phyloP scores from a whole-genome alignment of 64 coral and sea anemone genomes.

The Stichodactyla mertensii region DNA sequence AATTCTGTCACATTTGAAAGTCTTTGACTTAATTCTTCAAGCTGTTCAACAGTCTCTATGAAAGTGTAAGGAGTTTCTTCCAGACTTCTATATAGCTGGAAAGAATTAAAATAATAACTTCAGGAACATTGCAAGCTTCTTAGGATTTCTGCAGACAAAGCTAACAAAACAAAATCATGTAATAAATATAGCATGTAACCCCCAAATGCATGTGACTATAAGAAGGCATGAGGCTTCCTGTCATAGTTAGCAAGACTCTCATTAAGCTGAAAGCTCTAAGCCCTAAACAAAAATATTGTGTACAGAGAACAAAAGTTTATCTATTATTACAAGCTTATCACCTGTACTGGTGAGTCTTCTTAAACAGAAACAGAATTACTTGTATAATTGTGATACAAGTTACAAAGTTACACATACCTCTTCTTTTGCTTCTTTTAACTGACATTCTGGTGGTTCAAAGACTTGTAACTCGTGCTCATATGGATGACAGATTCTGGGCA shows the following conservation, averaged over 20 bases:
- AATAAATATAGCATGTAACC: too few species aligned
- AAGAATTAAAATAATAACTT: background rate
- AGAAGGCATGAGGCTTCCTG: too few species aligned
- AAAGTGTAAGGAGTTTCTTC: constrained; percentile 76
- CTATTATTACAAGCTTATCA: too few species aligned
- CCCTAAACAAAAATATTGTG: too few species aligned
- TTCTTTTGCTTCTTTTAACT: constrained; percentile 57
- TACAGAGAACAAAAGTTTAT: too few species aligned
- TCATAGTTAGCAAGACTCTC: too few species aligned
- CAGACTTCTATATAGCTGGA: constrained; percentile 64
- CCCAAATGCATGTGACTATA: too few species aligned
- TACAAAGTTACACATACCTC: constrained; percentile 27
- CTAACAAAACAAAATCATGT: background rate
- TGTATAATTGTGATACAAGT: too few species aligned
- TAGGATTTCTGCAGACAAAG: background rate
- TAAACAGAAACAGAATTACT: too few species aligned
- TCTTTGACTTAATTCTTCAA: constrained; percentile 44
- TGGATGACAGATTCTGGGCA: constrained; percentile 58
- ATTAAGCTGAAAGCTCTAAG: too few species aligned
- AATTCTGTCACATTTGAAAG: constrained; percentile 63
- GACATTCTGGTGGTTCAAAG: constrained; percentile 66
- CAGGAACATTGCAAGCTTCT: background rate
- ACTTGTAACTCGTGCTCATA: constrained; percentile 85
- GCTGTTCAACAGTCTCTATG: constrained; percentile 70
- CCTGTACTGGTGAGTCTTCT: too few species aligned